These are phyloP conservation scores for Siniperca undulata DNA, from an alignment of 2,797 vertebrate species.

Conservation along the genomic window DNA sequence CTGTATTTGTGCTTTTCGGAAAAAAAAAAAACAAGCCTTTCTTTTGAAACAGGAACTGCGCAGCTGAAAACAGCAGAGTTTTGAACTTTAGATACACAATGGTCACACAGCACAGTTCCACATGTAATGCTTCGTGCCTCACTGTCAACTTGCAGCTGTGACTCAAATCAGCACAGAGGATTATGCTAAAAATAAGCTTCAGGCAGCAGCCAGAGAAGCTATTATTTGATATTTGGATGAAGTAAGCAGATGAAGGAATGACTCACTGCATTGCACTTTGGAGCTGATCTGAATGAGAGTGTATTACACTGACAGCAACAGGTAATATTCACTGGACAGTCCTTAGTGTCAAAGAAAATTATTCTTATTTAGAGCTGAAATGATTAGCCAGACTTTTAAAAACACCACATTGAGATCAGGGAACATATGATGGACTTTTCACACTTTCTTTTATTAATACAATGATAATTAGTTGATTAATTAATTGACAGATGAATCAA, in stretches of 20 bases:
- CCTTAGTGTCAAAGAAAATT: background rate
- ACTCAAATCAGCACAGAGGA: constrained; percentile 51
- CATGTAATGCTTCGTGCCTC: background rate
- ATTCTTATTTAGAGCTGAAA: background rate
- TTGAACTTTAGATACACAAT: background rate
- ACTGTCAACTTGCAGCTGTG: background rate
- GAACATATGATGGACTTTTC: background rate
- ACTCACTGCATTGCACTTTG: constrained; percentile 43
- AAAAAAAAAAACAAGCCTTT: background rate
- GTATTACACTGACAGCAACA: constrained; percentile 23
- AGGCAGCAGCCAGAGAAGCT: constrained; percentile 27
- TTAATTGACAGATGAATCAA: background rate
- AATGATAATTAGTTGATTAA: too few species aligned
- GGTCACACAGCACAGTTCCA: background rate
- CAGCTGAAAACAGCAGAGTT: background rate
- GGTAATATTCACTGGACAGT: constrained; percentile 5
- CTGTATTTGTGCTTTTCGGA: constrained; percentile 30
- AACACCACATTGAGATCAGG: background rate
- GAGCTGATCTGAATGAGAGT: constrained; percentile 25
- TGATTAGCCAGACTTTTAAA: background rate
- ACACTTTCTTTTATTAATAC: background rate
- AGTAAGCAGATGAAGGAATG: constrained; percentile 42
- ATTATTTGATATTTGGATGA: constrained; percentile 54
- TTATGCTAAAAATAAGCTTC: constrained; percentile 66
- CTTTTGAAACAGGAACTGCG: constrained; percentile 62